Conservation (phyloP, 2,797 vertebrate species). For the Poeciliopsis paucimaculata region DNA sequence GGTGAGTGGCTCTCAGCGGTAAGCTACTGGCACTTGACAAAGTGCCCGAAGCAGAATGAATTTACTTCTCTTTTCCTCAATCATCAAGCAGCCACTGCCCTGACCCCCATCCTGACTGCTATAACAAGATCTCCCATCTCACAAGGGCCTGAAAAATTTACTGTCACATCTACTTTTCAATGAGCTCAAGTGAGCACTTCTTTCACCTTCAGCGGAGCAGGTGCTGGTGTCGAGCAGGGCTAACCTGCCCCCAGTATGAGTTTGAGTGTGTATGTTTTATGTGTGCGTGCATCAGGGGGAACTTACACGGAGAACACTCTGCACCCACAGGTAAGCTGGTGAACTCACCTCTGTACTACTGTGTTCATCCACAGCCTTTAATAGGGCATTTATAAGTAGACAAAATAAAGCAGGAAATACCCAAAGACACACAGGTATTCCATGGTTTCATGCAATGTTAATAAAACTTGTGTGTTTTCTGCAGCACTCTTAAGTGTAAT, state of each 20-base stretch:
- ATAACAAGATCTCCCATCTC: conserved; percentile 99
- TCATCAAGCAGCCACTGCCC: conserved; percentile 99
- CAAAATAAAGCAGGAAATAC: not conserved
- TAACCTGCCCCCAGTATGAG: conserved; percentile 52
- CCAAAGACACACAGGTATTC: not conserved
- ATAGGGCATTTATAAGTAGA: conserved; percentile 5
- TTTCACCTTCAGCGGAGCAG: conserved; percentile 94
- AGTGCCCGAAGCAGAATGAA: conserved; percentile 99
- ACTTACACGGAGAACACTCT: conserved; percentile 30
- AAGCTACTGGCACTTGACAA: conserved; percentile 99
- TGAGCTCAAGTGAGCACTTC: conserved; percentile 94
- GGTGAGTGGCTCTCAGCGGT: conserved; percentile 99
- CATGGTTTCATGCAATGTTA: conserved; percentile 5
- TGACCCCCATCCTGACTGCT: conserved; percentile 98
- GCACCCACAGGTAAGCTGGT: conserved; percentile 17
- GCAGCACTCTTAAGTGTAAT: conserved; percentile 20
- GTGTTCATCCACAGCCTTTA: not conserved
- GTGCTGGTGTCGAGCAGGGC: conserved; percentile 68
- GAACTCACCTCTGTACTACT: conserved; percentile 13
- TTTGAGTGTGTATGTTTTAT: conserved; percentile 35
- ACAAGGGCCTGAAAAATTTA: conserved; percentile 95
- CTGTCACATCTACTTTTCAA: conserved; percentile 95
- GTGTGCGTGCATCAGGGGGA: conserved; percentile 17
- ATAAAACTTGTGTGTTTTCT: not conserved
- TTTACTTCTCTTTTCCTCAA: conserved; percentile 99